Conservation (phyloP, 2,797 vertebrate genomes). For the Synanceia verrucosa region DNA sequence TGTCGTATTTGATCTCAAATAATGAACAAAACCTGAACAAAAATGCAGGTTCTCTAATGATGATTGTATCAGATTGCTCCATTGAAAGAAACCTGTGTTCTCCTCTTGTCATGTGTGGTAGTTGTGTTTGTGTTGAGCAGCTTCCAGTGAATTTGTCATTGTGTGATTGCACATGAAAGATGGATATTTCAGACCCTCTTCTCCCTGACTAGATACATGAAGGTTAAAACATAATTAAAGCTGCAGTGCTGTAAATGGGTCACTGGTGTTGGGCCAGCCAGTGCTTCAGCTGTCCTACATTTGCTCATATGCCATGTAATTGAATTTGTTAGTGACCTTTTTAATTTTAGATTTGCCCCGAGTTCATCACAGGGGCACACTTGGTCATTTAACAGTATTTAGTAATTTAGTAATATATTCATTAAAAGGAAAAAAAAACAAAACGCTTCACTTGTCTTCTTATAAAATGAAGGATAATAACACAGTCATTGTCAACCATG, state of each 20-base stretch:
- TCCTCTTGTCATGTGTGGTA: background rate
- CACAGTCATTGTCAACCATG: background rate
- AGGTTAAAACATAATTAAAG: background rate
- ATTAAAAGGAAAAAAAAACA: background rate
- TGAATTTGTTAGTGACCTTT: constrained; percentile 8
- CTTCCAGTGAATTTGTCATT: background rate
- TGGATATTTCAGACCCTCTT: background rate
- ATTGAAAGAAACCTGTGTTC: too few relatives aligned
- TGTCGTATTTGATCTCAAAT: background rate
- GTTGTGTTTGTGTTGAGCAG: background rate
- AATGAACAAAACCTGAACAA: too few relatives aligned
- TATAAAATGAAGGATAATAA: background rate
- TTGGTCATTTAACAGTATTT: background rate
- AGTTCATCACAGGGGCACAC: background rate
- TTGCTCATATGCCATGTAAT: constrained; percentile 4
- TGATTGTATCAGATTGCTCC: too few relatives aligned
- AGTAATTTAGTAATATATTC: too few relatives aligned
- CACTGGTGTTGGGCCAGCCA: constrained; percentile 2
- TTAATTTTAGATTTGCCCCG: constrained; percentile 34
- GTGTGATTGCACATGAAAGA: background rate
- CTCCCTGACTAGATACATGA: background rate
- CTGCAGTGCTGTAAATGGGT: constrained; percentile 1
- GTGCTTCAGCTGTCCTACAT: background rate
- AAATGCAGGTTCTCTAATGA: too few relatives aligned
- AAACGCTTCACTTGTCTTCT: background rate